These are phyloP conservation scores for Xanthia togata DNA, from an alignment of 2,888 invertebrate genomes.

Conservation along the genomic window DNA sequence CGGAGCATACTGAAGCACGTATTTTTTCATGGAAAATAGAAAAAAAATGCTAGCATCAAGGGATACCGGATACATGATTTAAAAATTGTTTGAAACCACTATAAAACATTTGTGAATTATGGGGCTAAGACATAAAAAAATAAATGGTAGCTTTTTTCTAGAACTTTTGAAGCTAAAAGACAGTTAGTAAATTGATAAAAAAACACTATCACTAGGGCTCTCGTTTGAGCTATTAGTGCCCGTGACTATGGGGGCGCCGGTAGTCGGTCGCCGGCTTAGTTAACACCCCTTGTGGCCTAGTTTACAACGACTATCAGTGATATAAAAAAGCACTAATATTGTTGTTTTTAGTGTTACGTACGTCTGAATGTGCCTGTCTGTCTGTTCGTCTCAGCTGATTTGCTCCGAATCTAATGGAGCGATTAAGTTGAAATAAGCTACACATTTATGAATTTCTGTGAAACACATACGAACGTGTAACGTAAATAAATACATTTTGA, in stretches of 20 bases:
- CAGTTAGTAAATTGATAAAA: neutral
- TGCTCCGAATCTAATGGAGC: neutral
- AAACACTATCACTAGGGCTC: neutral
- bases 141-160: neutral
- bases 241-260: slow-evolving; percentile 10
- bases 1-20: neutral
- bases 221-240: neutral
- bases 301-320: neutral
- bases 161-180: neutral
- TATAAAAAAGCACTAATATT: neutral
- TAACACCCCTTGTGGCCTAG: slow-evolving; percentile 10
- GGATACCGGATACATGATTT: neutral
- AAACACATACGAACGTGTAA: no score
- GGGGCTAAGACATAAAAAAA: neutral
- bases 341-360: neutral
- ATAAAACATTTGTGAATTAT: neutral
- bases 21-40: neutral
- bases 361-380: no score
- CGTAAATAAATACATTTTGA: no score
- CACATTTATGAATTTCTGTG: no score
- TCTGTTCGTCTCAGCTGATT: neutral
- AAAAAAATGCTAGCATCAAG: neutral
- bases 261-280: neutral
- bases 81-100: neutral
- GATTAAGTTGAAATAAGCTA: no score